Evolutionary conservation across 2,113 vertebrate species (phyloP), one percentile per base, ranked within the genome.

Genomic region (Oplegnathus fasciatus): DNA sequence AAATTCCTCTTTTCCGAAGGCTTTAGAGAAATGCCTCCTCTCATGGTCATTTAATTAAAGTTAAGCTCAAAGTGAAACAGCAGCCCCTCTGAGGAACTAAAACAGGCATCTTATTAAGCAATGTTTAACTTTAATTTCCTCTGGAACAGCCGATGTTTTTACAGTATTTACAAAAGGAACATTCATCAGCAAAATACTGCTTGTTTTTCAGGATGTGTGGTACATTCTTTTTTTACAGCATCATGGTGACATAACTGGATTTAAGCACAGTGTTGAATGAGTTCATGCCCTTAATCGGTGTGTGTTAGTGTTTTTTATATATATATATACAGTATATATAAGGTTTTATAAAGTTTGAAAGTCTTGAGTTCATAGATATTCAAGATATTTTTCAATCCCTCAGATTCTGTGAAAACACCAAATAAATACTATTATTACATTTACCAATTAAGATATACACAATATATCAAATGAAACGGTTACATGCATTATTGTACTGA

Each of bases 1-100:
- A 88, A 88, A 88, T 83, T 83, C 69, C 82, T 80, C 6, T 11
- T 76, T 44, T 48, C 74, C 40, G n/a, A n/a, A 20, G 74, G 83
- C 50, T 87, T 84, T 46, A 58, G 26, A 70, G 48, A 69, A 85
- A 88, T 17, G 37, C 46, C 58, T 32, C 55, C 54, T 71, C 37
- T 86, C 42, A 61, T 30, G 13, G 20, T 71, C 46, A 28, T 82
- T n/a, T 85, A 62, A 91, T 89, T 82, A 86, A 80, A 78, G 75
- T 46, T 54, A 42, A 84, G 73, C 80, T 85, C 32, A 67, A 52
- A 80, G 60, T 0, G 7, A 54, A 74, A 58, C 69, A 48, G 28
- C 9, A 52, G 70, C n/a, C 34, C 20, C 9, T 18, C 14, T 9
- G 52, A 83, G 75, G 18, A 22, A 52, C 2, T 50, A 50, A 50